Evolutionary conservation across 2,888 invertebrate species (phyloP), one percentile per base, ranked within the genome.

Genomic region (Pollenia amentaria): DNA sequence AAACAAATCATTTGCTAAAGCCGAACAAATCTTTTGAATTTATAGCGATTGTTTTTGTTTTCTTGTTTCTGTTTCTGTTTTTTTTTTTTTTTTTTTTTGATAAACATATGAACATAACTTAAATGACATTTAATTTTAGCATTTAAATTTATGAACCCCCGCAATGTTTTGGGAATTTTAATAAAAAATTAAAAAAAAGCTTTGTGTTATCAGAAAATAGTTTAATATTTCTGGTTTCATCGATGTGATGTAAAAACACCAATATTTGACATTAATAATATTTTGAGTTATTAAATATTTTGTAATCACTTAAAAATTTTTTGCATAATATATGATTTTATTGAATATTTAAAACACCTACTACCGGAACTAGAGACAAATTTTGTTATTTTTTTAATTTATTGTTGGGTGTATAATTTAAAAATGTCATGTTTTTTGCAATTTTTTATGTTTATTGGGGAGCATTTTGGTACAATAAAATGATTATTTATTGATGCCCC

Each of bases 261-360:
- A 7, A 29, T 2, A 29, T 57, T 57, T 14, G n/a, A 57, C 29
- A 57, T 57, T 29, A 57, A 57, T 57, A 29, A 57, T 57, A 57
- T 57, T 57, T 3, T 11, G 8, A 57, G 11, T 55, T 57, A 12
- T 29, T 29, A 14, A 18, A 29, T 9, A 57, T 57, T 57, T 57
- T 29, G 57, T 38, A 57, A 57, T 57, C 57, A 57, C 29, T 14
- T 38, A 57, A 29, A 57, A 57, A 57, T 57, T 57, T 6, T 29
- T 29, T 29, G 29, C 29, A 57, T 38, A 57, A 57, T 29, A 57
- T 14, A 38, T 12, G 14, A 57, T 29, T 29, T 12, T 29, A 12
- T 10, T 14, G 29, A 57, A 29, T 29, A 57, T 57, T 29, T 57
- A 14, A 57, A 38, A 57, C 57, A 57, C 38, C 57, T 38, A 57